Percentiles rank a stretch among this genome's conserved stretches.
Conservation (phyloP, 2,888 invertebrate genomes). For the Sinhomidia bicolor region DNA sequence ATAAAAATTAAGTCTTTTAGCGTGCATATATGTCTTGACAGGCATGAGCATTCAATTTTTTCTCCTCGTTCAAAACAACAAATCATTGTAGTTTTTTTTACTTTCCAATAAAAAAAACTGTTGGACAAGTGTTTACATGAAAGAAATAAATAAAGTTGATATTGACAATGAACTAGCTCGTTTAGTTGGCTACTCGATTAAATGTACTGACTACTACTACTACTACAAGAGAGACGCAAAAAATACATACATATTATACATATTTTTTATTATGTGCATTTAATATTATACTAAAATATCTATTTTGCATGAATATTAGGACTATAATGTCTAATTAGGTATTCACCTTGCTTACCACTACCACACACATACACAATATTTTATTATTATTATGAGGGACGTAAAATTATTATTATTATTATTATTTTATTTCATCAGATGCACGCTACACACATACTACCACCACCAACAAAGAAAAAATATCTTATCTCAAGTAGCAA, state of each 20-base stretch:
- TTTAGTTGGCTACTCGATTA: conserved; percentile 17
- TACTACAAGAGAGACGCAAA: no score
- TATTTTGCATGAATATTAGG: not conserved
- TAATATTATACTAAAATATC: not conserved
- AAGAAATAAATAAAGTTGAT: conserved; percentile 58
- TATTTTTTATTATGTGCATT: not conserved
- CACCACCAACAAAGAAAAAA: conserved; percentile 24
- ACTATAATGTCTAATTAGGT: not conserved
- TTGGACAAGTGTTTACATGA: conserved; percentile 54
- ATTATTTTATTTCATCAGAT: conserved; percentile 2
- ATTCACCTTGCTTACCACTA: no score
- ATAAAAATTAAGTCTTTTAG: conserved; percentile 63
- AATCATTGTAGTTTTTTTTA: conserved; percentile 63
- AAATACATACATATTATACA: not conserved
- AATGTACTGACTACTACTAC: not conserved
- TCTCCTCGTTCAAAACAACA: conserved; percentile 62
- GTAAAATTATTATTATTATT: not conserved
- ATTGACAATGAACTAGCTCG: conserved; percentile 32
- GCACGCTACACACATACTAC: not conserved
- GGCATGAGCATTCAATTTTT: conserved; percentile 64
- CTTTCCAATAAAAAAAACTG: conserved; percentile 23
- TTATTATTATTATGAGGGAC: not conserved
- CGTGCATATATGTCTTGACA: conserved; percentile 64
- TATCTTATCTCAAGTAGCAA: conserved; percentile 31
- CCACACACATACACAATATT: no score